These are phyloP conservation scores for Crax fasciolata DNA, from an alignment of 2,797 vertebrate species.

Conservation along the genomic window DNA sequence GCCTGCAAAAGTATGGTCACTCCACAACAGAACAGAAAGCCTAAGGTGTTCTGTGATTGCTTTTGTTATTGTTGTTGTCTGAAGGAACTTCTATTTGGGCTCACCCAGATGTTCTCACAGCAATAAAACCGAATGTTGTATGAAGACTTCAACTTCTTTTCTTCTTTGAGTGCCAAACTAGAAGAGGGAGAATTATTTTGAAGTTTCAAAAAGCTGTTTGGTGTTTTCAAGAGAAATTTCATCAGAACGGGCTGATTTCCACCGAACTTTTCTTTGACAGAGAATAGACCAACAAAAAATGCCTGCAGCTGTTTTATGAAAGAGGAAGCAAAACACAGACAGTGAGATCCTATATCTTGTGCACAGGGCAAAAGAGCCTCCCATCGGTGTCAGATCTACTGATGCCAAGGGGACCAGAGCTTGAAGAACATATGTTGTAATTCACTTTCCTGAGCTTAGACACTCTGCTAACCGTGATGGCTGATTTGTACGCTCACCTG, in stretches of 20 bases:
- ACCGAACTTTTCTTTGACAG: not conserved
- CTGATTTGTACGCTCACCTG: not conserved
- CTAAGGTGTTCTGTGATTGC: not conserved
- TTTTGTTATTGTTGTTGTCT: not conserved
- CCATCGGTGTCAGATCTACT: accelerated
- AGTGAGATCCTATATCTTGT: not conserved
- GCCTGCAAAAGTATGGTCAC: not conserved
- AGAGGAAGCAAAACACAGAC: not conserved
- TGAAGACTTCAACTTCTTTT: not conserved
- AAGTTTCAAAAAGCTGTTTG: not conserved
- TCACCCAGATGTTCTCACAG: not conserved
- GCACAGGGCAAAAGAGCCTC: not conserved
- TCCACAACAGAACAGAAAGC: not conserved
- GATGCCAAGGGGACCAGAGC: not conserved
- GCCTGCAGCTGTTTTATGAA: not conserved
- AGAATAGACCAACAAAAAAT: not conserved
- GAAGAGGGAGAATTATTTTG: not conserved
- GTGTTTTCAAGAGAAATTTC: not conserved
- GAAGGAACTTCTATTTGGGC: not conserved
- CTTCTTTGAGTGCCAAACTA: not conserved
- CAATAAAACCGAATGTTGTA: not conserved
- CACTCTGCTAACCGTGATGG: accelerated
- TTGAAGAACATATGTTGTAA: not conserved
- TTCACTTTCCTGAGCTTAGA: not conserved
- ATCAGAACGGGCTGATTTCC: not conserved